A percentile compares a stretch with the other conserved stretches of the same genome.
Conservation (phyloP, 2,113 vertebrate genomes). For the Ivindomyrus marchei region DNA sequence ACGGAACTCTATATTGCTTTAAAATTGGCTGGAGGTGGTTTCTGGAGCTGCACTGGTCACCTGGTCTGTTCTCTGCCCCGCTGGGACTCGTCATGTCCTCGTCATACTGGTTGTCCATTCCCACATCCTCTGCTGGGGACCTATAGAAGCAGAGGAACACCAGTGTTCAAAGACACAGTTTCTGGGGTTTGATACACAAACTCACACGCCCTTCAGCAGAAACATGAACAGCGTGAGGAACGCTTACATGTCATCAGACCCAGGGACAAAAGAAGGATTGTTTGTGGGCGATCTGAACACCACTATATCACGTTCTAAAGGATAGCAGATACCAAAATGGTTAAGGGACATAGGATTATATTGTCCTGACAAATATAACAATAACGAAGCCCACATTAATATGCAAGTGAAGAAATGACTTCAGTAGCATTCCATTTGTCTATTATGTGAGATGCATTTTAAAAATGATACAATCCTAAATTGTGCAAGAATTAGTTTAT, state of each 20-base stretch:
- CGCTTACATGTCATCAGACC: neutral
- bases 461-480: neutral
- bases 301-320: neutral
- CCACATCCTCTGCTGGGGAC: slow-evolving; percentile 64
- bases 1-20: neutral
- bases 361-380: neutral
- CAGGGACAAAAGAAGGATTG: neutral
- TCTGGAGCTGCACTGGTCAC: slow-evolving; percentile 45
- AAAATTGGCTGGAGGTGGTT: neutral
- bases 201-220: neutral
- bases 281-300: neutral
- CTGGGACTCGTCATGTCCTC: slow-evolving; percentile 53
- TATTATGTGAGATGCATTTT: neutral
- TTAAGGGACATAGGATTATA: neutral
- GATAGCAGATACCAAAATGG: neutral
- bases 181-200: neutral
- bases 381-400: neutral
- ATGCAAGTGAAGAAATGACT: neutral
- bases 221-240: neutral
- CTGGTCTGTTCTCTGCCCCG: slow-evolving; percentile 73
- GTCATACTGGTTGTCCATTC: slow-evolving; percentile 71
- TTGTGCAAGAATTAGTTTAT: neutral
- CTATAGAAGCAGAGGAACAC: slow-evolving; percentile 54
- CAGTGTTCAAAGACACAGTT: neutral
- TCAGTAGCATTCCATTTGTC: neutral